Conservation (phyloP, 2,888 invertebrate species). For the Caenorhabditis japonica region DNA sequence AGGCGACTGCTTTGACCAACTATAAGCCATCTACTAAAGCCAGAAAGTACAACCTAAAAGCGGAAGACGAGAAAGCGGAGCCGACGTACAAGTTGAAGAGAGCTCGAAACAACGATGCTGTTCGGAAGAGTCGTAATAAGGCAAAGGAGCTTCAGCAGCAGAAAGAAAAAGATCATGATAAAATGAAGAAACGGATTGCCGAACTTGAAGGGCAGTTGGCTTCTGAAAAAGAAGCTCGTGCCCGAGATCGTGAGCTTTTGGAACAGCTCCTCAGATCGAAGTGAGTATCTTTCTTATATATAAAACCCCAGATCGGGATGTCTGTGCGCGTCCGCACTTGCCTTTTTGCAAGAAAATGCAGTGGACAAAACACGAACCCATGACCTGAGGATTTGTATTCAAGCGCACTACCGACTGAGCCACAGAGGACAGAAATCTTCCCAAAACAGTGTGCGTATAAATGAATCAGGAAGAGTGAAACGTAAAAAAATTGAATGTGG, state of each 20-base stretch:
- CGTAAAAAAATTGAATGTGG: too few relatives aligned
- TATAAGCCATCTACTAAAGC: constrained; percentile 53
- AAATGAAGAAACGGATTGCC: constrained; percentile 26
- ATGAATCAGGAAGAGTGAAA: too few relatives aligned
- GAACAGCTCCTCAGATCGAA: constrained; percentile 21
- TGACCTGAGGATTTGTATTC: too few relatives aligned
- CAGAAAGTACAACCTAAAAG: constrained; percentile 55
- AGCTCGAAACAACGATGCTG: constrained; percentile 64
- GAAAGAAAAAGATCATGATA: constrained; percentile 42
- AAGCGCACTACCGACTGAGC: too few relatives aligned
- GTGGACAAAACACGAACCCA: too few relatives aligned
- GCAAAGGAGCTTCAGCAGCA: constrained; percentile 53
- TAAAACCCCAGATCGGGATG: too few relatives aligned
- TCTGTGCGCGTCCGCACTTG: too few relatives aligned
- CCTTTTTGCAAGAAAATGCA: too few relatives aligned
- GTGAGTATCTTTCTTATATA: too few relatives aligned
- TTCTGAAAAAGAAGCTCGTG: constrained; percentile 31
- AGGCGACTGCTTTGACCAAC: constrained; percentile 11
- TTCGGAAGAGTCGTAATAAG: constrained; percentile 60
- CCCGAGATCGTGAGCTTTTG: constrained; percentile 19
- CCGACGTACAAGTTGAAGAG: constrained; percentile 60
- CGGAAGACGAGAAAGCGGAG: constrained; percentile 55
- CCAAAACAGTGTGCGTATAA: too few relatives aligned
- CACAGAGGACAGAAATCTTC: too few relatives aligned
- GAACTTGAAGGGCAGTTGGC: constrained; percentile 33